A percentile compares a stretch with the other conserved stretches of the same genome.
phyloP scores from a whole-genome alignment of 2,113 vertebrate species.

The Leptocoma aspasia region DNA sequence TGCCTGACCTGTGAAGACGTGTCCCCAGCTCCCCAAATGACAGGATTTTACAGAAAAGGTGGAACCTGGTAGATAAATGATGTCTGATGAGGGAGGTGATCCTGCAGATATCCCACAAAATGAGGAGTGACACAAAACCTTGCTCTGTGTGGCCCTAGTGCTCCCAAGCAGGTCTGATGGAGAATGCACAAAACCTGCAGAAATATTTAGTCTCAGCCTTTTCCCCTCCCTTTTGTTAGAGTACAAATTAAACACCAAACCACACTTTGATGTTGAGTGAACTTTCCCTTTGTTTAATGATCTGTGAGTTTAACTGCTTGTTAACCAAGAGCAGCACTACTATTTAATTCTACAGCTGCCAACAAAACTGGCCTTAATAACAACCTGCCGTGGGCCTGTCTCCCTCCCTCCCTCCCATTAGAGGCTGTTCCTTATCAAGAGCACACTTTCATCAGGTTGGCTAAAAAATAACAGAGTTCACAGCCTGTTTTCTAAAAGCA shows the following conservation, averaged over 20 bases:
- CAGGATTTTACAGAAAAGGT: background rate
- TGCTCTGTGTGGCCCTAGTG: background rate
- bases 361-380: conserved; percentile 10
- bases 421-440: conserved; percentile 25
- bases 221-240: background rate
- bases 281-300: conserved; percentile 5
- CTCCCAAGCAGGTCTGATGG: background rate
- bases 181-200: background rate
- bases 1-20: fast-evolving
- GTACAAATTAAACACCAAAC: background rate
- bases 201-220: background rate
- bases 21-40: background rate
- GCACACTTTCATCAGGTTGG: background rate
- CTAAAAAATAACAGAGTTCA: conserved; percentile 30
- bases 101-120: background rate
- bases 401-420: background rate
- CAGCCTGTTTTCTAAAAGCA: conserved; percentile 1
- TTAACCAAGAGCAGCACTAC: conserved; percentile 6
- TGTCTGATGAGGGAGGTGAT: background rate
- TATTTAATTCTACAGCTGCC: conserved; percentile 10
- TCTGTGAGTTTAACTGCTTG: conserved; percentile 5
- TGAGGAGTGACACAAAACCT: background rate
- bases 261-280: background rate
- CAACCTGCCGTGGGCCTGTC: background rate
- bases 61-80: background rate